These are phyloP conservation scores for Orcinus orca DNA, from an alignment of 2,113 vertebrate species.

Conservation along the genomic window DNA sequence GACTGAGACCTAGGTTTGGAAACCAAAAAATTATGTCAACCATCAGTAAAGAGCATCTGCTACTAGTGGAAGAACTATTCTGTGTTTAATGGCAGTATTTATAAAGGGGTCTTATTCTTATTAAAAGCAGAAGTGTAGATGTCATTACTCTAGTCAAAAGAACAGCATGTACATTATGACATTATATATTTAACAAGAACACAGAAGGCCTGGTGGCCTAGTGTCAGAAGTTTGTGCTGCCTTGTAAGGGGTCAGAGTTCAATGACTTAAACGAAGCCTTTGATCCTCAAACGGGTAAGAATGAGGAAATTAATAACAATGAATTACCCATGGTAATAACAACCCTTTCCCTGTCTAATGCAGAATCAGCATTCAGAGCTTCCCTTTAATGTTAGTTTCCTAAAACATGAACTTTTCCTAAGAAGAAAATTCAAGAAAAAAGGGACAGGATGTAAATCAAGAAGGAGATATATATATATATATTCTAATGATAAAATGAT, in stretches of 20 bases:
- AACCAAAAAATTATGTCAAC: neutral
- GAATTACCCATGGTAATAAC: neutral
- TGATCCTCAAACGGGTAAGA: neutral
- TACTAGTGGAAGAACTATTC: neutral
- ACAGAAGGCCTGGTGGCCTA: slow-evolving; percentile 35
- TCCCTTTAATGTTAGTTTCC: neutral
- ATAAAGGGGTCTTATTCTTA: slow-evolving; percentile 23
- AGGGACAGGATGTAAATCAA: neutral
- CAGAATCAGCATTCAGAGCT: neutral
- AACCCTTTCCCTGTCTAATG: neutral
- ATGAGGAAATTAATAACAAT: neutral
- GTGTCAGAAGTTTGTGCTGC: neutral
- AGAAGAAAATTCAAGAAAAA: slow-evolving; percentile 16
- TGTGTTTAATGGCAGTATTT: slow-evolving; percentile 41
- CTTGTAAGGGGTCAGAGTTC: slow-evolving; percentile 39
- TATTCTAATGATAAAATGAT: neutral
- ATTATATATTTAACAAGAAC: neutral
- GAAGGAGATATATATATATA: neutral
- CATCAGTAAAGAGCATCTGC: neutral
- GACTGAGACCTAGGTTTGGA: neutral
- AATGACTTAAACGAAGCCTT: slow-evolving; percentile 51
- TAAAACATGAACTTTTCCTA: neutral
- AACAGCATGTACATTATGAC: neutral
- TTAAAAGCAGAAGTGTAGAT: slow-evolving; percentile 53
- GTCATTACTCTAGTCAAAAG: neutral